Conservation (phyloP, 2,113 vertebrate species). For the Ranitomeya imitator region DNA sequence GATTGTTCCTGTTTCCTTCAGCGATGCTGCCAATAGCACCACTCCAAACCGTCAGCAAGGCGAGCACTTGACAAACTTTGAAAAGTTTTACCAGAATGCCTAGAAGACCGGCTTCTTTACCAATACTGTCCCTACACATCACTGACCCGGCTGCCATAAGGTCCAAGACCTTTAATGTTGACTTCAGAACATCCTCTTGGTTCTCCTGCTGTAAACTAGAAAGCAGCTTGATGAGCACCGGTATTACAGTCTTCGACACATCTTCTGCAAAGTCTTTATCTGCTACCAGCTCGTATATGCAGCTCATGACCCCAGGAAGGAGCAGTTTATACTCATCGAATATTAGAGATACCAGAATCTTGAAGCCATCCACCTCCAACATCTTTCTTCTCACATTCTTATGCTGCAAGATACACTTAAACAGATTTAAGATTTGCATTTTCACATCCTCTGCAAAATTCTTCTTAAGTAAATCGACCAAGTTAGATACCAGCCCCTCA, state of each 20-base stretch:
- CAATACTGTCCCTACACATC: conserved; percentile 4
- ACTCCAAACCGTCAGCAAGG: not conserved
- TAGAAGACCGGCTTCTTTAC: conserved; percentile 38
- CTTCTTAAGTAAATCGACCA: conserved; percentile 19
- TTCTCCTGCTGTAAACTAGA: not conserved
- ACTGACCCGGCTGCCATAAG: not conserved
- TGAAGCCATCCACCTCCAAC: conserved; percentile 14
- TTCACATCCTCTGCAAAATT: not conserved
- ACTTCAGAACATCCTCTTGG: not conserved
- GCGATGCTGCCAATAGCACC: not conserved
- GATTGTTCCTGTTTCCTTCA: not conserved
- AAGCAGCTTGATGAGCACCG: conserved; percentile 3
- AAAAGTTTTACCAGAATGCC: not conserved
- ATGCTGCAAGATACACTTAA: conserved; percentile 20
- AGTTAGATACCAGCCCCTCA: not conserved
- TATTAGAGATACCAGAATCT: conserved; percentile 11
- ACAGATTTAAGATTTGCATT: conserved; percentile 1
- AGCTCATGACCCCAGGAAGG: not conserved
- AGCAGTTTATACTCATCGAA: not conserved
- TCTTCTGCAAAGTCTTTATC: conserved; percentile 33
- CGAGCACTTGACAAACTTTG: not conserved
- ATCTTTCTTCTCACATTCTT: conserved; percentile 4
- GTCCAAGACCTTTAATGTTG: not conserved
- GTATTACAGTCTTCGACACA: not conserved
- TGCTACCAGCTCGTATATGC: not conserved